phyloP scores from a whole-genome alignment of 2,888 invertebrate species.

The Agrotis exclamationis region DNA sequence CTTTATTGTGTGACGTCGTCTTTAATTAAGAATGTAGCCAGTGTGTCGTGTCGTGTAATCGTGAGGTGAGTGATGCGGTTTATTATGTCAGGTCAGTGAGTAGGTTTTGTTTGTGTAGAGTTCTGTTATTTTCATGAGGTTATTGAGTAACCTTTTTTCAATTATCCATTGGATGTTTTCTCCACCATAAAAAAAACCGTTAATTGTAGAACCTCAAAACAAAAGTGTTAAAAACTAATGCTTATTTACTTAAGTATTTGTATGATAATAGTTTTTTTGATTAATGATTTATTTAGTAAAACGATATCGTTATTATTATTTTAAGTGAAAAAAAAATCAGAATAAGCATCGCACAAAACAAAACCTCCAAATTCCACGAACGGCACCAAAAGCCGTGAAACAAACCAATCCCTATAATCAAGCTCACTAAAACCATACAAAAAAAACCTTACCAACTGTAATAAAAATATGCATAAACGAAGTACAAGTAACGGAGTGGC shows the following conservation, averaged over 20 bases:
- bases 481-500: constrained; percentile 38
- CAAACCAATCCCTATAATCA: constrained; percentile 13
- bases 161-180: too few relatives aligned
- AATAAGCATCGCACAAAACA: neutral
- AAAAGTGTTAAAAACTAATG: too few relatives aligned
- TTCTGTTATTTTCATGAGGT: neutral
- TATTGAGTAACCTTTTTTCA: too few relatives aligned
- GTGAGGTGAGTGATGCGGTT: constrained; percentile 5
- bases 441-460: neutral
- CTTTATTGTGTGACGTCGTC: constrained; percentile 41
- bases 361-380: neutral
- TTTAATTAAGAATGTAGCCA: constrained; percentile 38
- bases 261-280: too few relatives aligned
- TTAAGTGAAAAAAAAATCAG: too few relatives aligned
- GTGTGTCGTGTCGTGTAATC: constrained; percentile 30
- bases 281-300: too few relatives aligned
- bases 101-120: neutral
- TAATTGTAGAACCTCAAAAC: too few relatives aligned
- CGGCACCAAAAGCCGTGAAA: neutral
- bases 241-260: too few relatives aligned
- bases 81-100: neutral
- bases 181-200: too few relatives aligned
- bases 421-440: neutral
- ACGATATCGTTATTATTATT: too few relatives aligned
- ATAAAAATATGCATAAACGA: constrained; percentile 28